phyloP scores from a whole-genome alignment of 2,113 vertebrate species.

The Platysteira castanea region DNA sequence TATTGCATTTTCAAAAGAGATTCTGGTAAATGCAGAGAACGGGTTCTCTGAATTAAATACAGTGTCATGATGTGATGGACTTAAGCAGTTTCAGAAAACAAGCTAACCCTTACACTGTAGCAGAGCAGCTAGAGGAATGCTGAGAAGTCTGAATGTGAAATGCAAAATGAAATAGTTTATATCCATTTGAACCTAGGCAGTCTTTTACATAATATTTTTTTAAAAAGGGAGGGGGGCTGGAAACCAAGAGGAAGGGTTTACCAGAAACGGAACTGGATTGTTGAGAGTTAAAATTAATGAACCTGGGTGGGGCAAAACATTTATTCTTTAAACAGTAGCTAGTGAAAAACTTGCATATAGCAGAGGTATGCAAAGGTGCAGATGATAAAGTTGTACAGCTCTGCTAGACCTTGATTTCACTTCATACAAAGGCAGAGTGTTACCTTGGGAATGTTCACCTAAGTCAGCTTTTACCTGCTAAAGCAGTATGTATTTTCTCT shows the following conservation, averaged over 20 bases:
- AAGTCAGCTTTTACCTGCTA: background rate
- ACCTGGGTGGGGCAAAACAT: background rate
- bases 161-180: background rate
- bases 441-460: background rate
- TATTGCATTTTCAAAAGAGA: background rate
- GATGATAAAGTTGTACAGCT: background rate
- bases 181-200: background rate
- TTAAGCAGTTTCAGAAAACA: background rate
- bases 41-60: background rate
- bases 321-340: slow-evolving; percentile 34
- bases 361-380: background rate
- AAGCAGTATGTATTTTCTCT: background rate
- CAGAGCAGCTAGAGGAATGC: background rate
- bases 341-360: background rate
- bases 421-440: background rate
- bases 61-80: background rate
- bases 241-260: background rate
- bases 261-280: background rate
- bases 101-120: background rate
- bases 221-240: fast-evolving
- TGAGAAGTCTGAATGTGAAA: background rate
- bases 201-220: background rate
- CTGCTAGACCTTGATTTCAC: background rate
- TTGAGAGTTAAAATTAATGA: background rate
- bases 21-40: background rate